Evolutionary conservation across 2,797 vertebrate genomes (phyloP).

Genomic region (Phoxinus dragarum): DNA sequence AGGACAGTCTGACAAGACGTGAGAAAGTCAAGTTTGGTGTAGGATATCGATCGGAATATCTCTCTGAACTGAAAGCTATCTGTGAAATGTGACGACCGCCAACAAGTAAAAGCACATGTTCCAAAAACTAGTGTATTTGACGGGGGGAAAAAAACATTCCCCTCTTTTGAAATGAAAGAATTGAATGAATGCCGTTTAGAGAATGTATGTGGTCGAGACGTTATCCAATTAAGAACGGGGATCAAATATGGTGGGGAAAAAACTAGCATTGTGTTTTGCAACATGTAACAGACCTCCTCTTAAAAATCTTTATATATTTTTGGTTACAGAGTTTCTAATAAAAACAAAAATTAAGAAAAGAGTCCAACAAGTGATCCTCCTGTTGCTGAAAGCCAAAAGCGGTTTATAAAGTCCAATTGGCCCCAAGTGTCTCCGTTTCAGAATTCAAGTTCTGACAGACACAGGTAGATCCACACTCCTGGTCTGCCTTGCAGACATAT

Average conservation of each 20-base stretch:
- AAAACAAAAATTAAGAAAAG: conserved; percentile 53
- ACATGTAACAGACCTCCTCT: conserved; percentile 17
- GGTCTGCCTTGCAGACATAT: conserved; percentile 65
- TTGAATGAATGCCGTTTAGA: conserved; percentile 16
- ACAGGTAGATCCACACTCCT: conserved; percentile 30
- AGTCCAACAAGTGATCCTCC: conserved; percentile 38
- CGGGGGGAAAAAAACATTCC: background rate
- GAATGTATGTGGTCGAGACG: conserved; percentile 13
- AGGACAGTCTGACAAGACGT: background rate
- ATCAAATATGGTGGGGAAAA: conserved; percentile 5
- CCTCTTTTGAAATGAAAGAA: conserved; percentile 25
- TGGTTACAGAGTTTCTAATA: conserved; percentile 50
- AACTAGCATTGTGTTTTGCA: background rate
- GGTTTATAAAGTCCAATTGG: conserved; percentile 53
- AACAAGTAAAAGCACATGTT: conserved; percentile 25
- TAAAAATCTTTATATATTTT: conserved; percentile 44
- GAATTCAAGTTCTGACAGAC: conserved; percentile 61
- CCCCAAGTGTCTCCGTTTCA: conserved; percentile 51
- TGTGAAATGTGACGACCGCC: background rate
- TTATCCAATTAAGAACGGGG: background rate
- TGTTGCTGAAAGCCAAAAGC: conserved; percentile 51
- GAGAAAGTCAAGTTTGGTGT: conserved; percentile 33
- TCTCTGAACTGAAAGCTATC: background rate
- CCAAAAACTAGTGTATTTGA: conserved; percentile 31
- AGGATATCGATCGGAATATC: background rate